Evolutionary conservation across 2,888 invertebrate genomes (phyloP), one percentile per base, ranked within the genome.

Genomic region (Cheilosia soror): DNA sequence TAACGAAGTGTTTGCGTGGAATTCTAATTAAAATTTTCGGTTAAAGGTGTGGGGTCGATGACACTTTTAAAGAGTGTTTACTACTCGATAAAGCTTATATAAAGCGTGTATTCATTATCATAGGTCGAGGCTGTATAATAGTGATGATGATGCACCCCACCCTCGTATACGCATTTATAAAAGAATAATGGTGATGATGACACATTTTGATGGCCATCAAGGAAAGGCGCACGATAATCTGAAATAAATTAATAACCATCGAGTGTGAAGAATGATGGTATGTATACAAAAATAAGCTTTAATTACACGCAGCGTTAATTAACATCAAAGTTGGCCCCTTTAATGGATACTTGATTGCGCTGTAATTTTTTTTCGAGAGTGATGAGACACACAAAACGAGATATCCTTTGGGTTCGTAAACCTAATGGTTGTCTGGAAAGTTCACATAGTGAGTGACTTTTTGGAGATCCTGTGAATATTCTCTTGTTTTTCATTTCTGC

Each of bases 1-100:
- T 83, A 83, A 83, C 73, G 79, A 78, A 83, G 73, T 83, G 83
- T 83, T 83, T 73, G 83, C 83, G 83, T 83, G 83, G 79, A 83
- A 69, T 73, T 73, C 73, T 73, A 79, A 83, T 73, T 78, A 83
- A 78, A 73, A 63, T 65, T 37, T 72, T 83, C 57, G 78, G 68
- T 44, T 68, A 57, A 57, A 79, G 63, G 68, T 75, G 63, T 83
- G 62, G 47, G 68, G 33, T 66, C 76, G 76, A 76, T 60, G 66
- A 76, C 68, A 76, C 58, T 76, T 76, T 76, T 68, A 68, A 76
- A 58, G 76, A 68, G 66, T 76, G 76, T 68, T 76, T 76, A 76
- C 76, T 68, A 25, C 53, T 37, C 42, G 25, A n/a, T 33, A 49
- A 49, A 20, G 60, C 47, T 15, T 60, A 20, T 20, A 20, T 20